Base-by-base conservation (phyloP, 2,888 invertebrate genomes). In the Campaea margaritaria region DNA sequence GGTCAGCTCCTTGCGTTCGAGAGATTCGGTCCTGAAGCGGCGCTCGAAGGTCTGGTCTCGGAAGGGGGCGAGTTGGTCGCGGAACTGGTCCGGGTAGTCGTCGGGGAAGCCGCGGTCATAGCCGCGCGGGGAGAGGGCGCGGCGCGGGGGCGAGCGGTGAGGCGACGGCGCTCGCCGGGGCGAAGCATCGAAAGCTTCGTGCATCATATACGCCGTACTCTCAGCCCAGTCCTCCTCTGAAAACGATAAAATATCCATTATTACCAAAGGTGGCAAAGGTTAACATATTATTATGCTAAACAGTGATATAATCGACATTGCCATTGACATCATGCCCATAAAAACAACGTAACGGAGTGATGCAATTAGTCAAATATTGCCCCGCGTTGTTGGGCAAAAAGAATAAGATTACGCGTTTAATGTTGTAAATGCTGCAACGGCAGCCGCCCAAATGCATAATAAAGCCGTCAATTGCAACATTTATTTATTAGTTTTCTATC, bases 201-300 rank as follows among this genome's bases (percentile, higher is more conserved):
- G 93, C 93, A 95, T 94, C 83, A 95, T 87, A 78, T 95, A 95
- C 10, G 94, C 93, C 14, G 94, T 93, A 69, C 95, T 94, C 64
- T 94, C 93, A 46, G 94, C 95, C 96, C 96, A 96, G 78, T 96
- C 96, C 75, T 96, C 96, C 87, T 96, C 96, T 96, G 93, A 9
- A 94, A 76, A 48, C 68, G 68, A 74, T 67, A 48, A 76, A 66
- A 15, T 36, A 9, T 7, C 8, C 10, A 21, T 31, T 31, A 31
- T 31, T 31, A 10, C 31, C 31, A 31, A 31, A 31, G 31, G 31
- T 31, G 9, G 5, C 31, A 31, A 31, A 31, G 31, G 31, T 10
- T 9, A 31, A 31, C 31, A 31, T 31, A 31, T 31, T 7, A 10
- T 45, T 55, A 54, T 60, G 44, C 44, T 50, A 53, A 56, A 53